These are phyloP conservation scores for Macroramphosus scolopax DNA, from an alignment of 2,797 vertebrate species.

Conservation along the genomic window DNA sequence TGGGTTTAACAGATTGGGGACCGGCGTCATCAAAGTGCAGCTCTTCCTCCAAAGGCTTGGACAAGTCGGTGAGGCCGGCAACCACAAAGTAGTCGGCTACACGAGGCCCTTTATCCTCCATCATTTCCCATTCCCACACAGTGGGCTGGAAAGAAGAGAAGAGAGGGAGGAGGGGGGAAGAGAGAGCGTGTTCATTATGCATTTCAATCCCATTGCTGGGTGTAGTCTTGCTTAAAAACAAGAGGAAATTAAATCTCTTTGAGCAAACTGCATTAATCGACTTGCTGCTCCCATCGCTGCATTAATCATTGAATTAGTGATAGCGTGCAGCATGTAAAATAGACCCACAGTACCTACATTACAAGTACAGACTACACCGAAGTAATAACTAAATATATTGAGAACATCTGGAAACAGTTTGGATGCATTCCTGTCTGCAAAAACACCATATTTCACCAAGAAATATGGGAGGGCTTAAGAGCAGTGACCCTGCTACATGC, in stretches of 20 bases:
- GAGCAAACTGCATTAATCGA: constrained; percentile 4
- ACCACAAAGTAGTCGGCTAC: constrained; percentile 99
- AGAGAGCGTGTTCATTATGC: constrained; percentile 16
- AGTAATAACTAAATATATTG: constrained; percentile 33
- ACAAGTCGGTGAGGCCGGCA: constrained; percentile 90
- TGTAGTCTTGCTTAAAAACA: constrained; percentile 19
- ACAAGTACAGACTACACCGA: constrained; percentile 14
- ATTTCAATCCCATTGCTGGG: constrained; percentile 26
- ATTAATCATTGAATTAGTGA: constrained; percentile 15
- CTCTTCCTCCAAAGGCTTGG: constrained; percentile 94
- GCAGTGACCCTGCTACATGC: constrained; percentile 56
- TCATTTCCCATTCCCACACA: constrained; percentile 91
- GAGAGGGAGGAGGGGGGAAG: not conserved
- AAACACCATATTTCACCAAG: constrained; percentile 60
- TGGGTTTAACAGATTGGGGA: constrained; percentile 85
- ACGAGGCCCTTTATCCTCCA: constrained; percentile 97
- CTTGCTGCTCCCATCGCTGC: constrained; percentile 5
- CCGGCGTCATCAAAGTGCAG: constrained; percentile 90
- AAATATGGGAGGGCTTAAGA: constrained; percentile 50
- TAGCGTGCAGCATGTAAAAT: constrained; percentile 18
- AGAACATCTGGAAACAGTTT: constrained; percentile 75
- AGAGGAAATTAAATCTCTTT: constrained; percentile 1
- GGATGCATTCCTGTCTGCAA: constrained; percentile 59
- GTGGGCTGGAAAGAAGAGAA: constrained; percentile 47
- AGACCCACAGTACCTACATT: constrained; percentile 17